A percentile compares a stretch with the other conserved stretches of the same genome.
Evolutionary conservation across 2,797 vertebrate species (phyloP).

Genomic region (Octomys mimax): DNA sequence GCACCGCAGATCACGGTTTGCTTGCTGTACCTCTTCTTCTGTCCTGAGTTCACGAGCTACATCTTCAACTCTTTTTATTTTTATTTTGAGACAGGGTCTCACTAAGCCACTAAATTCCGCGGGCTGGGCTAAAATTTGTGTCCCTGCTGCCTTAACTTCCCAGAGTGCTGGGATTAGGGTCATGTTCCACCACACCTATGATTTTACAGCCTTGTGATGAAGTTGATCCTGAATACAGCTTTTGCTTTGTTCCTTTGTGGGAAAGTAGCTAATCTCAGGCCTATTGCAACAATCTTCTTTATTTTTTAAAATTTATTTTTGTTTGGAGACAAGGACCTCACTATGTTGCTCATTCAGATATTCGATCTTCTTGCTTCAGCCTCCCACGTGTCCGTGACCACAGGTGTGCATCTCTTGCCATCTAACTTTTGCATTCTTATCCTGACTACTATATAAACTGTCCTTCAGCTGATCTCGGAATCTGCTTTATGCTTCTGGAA

Average conservation of each 20-base stretch:
- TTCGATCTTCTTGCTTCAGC: background rate
- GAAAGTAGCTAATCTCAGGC: background rate
- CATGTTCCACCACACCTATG: background rate
- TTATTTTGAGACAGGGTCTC: background rate
- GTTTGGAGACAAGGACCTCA: background rate
- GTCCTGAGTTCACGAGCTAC: background rate
- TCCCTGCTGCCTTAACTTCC: background rate
- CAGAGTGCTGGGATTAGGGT: background rate
- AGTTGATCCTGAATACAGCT: background rate
- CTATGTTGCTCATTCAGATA: background rate
- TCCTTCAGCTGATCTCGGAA: background rate
- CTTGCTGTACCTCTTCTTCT: background rate
- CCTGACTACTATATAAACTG: background rate
- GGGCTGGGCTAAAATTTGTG: background rate
- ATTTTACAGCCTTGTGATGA: background rate
- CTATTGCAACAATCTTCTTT: background rate
- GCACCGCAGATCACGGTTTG: background rate
- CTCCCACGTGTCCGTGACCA: background rate
- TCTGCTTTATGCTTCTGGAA: background rate
- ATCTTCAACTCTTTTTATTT: background rate
- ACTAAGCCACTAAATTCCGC: background rate
- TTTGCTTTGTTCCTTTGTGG: background rate
- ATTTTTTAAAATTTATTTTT: background rate
- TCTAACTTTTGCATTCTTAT: background rate
- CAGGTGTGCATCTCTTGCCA: background rate